phyloP scores from a whole-genome alignment of 2,113 vertebrate species.

The Trogon melanurus region DNA sequence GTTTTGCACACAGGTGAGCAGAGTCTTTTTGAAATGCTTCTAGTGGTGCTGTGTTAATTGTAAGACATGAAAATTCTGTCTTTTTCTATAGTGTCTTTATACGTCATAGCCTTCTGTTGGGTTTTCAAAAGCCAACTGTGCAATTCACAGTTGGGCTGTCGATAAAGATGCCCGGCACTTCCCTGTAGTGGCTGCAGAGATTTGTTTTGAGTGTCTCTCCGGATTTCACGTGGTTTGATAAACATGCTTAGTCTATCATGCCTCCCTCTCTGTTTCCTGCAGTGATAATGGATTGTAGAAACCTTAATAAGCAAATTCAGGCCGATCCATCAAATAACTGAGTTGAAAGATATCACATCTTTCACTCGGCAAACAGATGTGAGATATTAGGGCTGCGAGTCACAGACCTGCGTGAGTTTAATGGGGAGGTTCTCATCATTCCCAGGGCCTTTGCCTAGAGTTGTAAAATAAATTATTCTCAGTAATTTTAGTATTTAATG shows the following conservation, averaged over 20 bases:
- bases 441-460: constrained; percentile 22
- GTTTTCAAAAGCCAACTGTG: background rate
- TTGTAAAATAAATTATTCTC: constrained; percentile 49
- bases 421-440: constrained; percentile 26
- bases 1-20: background rate
- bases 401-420: constrained; percentile 22
- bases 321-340: constrained; percentile 4
- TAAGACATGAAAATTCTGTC: background rate
- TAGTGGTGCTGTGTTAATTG: background rate
- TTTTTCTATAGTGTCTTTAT: background rate
- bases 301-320: constrained; percentile 54
- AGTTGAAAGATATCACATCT: background rate
- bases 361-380: background rate
- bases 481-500: constrained; percentile 63
- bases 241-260: constrained; percentile 14
- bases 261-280: constrained; percentile 5
- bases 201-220: background rate
- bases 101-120: background rate
- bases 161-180: background rate
- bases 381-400: background rate
- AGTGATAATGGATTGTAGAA: constrained; percentile 46
- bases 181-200: background rate
- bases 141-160: background rate
- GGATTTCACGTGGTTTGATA: constrained; percentile 11
- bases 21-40: background rate